Base-by-base conservation (phyloP, 2,888 invertebrate genomes). In the Acleris holmiana region DNA sequence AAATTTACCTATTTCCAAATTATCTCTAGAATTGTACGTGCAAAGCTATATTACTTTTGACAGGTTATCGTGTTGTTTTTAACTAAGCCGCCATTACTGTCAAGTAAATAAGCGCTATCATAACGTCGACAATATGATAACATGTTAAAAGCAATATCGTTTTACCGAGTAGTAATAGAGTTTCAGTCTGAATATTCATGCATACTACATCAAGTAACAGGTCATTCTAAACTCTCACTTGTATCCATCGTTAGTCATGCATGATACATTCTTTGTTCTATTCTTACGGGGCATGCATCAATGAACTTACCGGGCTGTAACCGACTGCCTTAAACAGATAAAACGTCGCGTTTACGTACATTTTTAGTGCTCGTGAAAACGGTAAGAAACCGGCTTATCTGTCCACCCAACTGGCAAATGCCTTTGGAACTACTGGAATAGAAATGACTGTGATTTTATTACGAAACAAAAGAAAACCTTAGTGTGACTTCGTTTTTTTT, bases 191-290 rank as follows among this genome's bases (percentile, higher is more conserved):
- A 17, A 7, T 17, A n/a, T 17, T 7, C n/a, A 25, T 44, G 13
- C 17, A 23, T 18, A 19, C 54, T 29, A 21, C 25, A 41, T 17
- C 47, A 44, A 48, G 58, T 40, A 59, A 48, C 29, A 47, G 47
- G 29, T 29, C 56, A 48, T 19, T 50, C 15, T 53, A 21, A 50
- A 65, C 65, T 65, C 60, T 60, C 65, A 44, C 60, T 65, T 65
- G 55, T 49, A 60, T 55, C 55, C 55, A 10, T 46, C 54, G 60
- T 40, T 65, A 55, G 17, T 60, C 65, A 65, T 54, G 65, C 65
- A 65, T 65, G 60, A 49, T 59, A 60, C 65, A 65, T 60, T 65
- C 65, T 65, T 65, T 60, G 59, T 65, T 65, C 65, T 60, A 65
- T 49, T 48, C 48, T 55, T 41, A 59, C 63, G 46, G 29, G 8